Evolutionary conservation across 2,797 vertebrate genomes (phyloP).

Genomic region (Anguilla obscura): DNA sequence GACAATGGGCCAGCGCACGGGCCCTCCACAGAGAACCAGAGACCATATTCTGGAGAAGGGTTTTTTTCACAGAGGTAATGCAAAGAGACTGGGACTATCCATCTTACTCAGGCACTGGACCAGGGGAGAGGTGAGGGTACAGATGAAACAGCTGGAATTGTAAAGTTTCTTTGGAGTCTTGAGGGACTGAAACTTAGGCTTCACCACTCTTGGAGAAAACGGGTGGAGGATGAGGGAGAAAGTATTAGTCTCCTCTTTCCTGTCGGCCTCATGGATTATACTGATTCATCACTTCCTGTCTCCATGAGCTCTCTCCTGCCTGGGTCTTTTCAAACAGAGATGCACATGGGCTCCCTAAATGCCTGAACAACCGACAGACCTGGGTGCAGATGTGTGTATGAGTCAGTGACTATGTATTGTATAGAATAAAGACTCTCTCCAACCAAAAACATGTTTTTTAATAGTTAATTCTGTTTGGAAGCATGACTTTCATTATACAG

Average conservation of each 20-base stretch:
- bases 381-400: not conserved
- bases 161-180: constrained; percentile 43
- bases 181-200: not conserved
- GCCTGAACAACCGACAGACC: not conserved
- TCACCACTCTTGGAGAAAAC: not conserved
- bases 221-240: not conserved
- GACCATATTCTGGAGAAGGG: not conserved
- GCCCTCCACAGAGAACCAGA: not conserved
- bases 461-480: too few species aligned
- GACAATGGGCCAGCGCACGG: not conserved
- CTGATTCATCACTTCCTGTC: not conserved
- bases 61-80: constrained; percentile 62
- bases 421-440: too few species aligned
- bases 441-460: too few species aligned
- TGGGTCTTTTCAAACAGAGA: not conserved
- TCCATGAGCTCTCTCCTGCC: not conserved
- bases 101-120: constrained; percentile 74
- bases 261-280: not conserved
- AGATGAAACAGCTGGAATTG: constrained; percentile 50
- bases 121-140: constrained; percentile 54
- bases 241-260: not conserved
- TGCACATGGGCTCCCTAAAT: not conserved
- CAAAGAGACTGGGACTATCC: constrained; percentile 71
- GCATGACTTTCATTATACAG: too few species aligned
- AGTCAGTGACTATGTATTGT: not conserved